A percentile compares a stretch with the other conserved stretches of the same genome.
Conservation (phyloP, 2,888 invertebrate genomes). For the Ophioninae sp. region DNA sequence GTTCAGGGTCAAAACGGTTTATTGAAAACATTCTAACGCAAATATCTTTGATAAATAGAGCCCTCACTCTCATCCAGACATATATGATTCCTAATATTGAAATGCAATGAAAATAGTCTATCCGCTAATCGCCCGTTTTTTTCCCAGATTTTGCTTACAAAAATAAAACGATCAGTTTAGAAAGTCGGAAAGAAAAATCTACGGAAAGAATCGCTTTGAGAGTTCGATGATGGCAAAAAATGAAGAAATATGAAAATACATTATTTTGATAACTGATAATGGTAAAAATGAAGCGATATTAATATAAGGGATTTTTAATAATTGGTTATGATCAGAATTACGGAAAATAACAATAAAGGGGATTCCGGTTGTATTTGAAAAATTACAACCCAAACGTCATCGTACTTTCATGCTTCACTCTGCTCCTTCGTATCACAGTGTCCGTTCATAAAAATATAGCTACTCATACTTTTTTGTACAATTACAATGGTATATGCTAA, state of each 20-base stretch:
- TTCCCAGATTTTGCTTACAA: background rate
- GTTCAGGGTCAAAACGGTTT: constrained; percentile 21
- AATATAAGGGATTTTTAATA: background rate
- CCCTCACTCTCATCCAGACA: background rate
- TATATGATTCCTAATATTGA: background rate
- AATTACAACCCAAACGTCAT: background rate
- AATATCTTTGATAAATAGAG: constrained; percentile 20
- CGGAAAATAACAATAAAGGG: background rate
- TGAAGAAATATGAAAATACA: background rate
- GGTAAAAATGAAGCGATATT: background rate
- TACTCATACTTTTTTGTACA: background rate
- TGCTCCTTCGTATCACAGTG: constrained; percentile 53
- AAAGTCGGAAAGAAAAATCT: background rate
- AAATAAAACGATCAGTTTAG: background rate
- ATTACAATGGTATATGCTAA: background rate
- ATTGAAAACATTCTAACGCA: constrained; percentile 14
- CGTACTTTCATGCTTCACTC: background rate
- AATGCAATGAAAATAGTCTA: background rate
- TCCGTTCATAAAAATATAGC: constrained; percentile 19
- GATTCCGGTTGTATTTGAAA: background rate
- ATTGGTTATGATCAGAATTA: background rate
- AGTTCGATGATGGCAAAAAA: background rate
- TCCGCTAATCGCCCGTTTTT: background rate
- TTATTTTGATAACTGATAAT: background rate
- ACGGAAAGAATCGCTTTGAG: background rate